A percentile compares a stretch with the other conserved stretches of the same genome.
These are phyloP conservation scores for Labeo calbasu DNA, from an alignment of 2,797 vertebrate species.

Conservation along the genomic window DNA sequence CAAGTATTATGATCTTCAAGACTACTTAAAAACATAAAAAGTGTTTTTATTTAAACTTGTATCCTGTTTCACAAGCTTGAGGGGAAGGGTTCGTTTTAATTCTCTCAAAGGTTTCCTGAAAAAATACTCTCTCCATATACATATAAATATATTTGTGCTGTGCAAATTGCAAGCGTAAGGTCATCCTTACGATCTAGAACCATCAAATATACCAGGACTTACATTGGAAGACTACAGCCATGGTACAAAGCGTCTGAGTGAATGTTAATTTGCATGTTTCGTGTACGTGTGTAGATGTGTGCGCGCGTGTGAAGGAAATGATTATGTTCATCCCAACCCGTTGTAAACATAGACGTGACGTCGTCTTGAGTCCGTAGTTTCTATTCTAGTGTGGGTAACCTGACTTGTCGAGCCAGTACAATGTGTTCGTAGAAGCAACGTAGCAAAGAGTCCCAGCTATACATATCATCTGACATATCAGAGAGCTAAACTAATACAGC, in stretches of 20 bases:
- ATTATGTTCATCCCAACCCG: constrained; percentile 23
- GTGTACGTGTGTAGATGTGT: constrained; percentile 24
- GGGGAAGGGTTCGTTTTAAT: constrained; percentile 45
- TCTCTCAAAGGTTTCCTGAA: constrained; percentile 63
- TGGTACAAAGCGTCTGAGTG: constrained; percentile 36
- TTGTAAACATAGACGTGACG: constrained; percentile 44
- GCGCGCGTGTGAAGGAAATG: constrained; percentile 2
- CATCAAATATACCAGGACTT: constrained; percentile 54
- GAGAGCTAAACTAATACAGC: constrained; percentile 48
- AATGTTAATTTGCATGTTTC: constrained; percentile 28
- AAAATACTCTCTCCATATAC: constrained; percentile 71
- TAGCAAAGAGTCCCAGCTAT: constrained; percentile 34
- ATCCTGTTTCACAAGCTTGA: constrained; percentile 49
- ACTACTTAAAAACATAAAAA: not conserved
- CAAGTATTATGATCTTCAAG: constrained; percentile 38
- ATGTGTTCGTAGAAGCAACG: constrained; percentile 17
- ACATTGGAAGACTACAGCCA: constrained; percentile 47
- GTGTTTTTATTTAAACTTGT: constrained; percentile 3
- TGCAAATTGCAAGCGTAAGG: constrained; percentile 75
- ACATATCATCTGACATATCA: constrained; percentile 32
- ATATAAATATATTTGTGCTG: constrained; percentile 76
- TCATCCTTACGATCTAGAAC: constrained; percentile 53
- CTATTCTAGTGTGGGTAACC: constrained; percentile 34
- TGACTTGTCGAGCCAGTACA: constrained; percentile 25
- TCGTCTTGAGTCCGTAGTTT: constrained; percentile 33